Percentiles rank a stretch among this genome's conserved stretches.
Evolutionary conservation across 1,140 invertebrate genomes (phyloP).

Genomic region (Periplaneta americana): DNA sequence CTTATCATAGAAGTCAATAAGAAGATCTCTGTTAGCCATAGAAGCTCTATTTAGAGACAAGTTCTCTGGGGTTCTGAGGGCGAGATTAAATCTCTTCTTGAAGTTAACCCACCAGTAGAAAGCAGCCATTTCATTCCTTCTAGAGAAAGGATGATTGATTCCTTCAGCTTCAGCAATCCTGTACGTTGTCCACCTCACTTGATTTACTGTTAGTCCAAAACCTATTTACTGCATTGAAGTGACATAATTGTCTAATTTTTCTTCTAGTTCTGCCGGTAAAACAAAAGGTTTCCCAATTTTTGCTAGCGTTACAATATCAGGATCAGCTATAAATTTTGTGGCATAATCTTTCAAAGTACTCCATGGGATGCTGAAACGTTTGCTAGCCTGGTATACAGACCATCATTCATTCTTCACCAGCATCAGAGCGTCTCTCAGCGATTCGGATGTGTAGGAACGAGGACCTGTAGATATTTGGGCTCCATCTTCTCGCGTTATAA

Average conservation of each 20-base stretch:
- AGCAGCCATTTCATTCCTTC: neutral
- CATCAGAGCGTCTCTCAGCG: neutral
- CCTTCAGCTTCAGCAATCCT: neutral
- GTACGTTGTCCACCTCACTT: neutral
- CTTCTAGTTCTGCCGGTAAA: neutral
- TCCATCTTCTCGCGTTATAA: neutral
- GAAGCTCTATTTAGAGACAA: neutral
- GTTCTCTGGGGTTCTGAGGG: neutral
- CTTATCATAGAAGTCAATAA: neutral
- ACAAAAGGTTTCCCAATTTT: neutral
- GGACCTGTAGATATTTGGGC: neutral
- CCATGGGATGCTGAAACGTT: neutral
- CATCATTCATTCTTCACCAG: slow-evolving; percentile 5
- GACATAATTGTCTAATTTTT: neutral
- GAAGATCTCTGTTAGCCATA: neutral
- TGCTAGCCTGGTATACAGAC: neutral
- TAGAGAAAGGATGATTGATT: neutral
- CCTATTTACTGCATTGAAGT: neutral
- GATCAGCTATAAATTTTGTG: neutral
- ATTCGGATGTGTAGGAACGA: neutral
- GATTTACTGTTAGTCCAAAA: neutral
- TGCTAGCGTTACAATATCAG: neutral
- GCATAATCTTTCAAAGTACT: neutral
- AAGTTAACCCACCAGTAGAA: slow-evolving; percentile 3
- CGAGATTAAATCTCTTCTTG: neutral